Evolutionary conservation across 2,888 invertebrate species (phyloP).

Genomic region (Aromia moschata): DNA sequence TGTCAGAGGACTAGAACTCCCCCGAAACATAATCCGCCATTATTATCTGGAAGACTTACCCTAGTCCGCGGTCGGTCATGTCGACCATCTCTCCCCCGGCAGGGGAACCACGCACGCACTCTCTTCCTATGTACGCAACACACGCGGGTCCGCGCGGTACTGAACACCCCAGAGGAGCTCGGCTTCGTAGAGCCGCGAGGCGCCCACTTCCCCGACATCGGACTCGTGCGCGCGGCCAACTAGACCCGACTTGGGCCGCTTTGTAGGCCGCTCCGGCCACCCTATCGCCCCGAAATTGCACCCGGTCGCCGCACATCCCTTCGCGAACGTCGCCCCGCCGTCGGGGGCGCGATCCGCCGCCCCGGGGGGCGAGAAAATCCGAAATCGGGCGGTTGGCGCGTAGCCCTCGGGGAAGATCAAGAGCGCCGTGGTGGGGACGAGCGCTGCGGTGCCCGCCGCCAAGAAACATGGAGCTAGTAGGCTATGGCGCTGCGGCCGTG

Average conservation of each 20-base stretch:
- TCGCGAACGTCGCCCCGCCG: conserved; percentile 9
- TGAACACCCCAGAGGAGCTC: conserved; percentile 58
- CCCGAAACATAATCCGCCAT: no score
- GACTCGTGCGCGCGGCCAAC: conserved; percentile 52
- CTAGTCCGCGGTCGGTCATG: conserved; percentile 60
- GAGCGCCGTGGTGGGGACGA: conserved; percentile 51
- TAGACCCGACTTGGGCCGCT: conserved; percentile 48
- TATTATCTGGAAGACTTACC: conserved; percentile 51
- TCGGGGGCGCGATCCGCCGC: conserved; percentile 18
- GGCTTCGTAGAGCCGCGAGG: conserved; percentile 56
- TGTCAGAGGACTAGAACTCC: no score
- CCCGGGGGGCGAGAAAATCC: conserved; percentile 35
- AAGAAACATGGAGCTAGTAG: conserved; percentile 61
- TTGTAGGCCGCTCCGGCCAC: conserved; percentile 36
- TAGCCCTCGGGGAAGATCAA: conserved; percentile 43
- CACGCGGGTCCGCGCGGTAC: conserved; percentile 63
- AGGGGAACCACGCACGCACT: conserved; percentile 57
- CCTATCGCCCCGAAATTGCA: conserved; percentile 36
- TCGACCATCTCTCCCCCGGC: conserved; percentile 56
- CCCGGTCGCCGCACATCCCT: neutral
- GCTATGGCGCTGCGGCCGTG: conserved; percentile 63
- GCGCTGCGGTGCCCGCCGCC: conserved; percentile 50
- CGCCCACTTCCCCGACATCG: conserved; percentile 52
- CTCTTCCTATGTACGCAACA: conserved; percentile 56
- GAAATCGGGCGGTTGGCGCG: conserved; percentile 33